Conservation (phyloP, 2,888 invertebrate genomes). For the Hypomecis atomaria region DNA sequence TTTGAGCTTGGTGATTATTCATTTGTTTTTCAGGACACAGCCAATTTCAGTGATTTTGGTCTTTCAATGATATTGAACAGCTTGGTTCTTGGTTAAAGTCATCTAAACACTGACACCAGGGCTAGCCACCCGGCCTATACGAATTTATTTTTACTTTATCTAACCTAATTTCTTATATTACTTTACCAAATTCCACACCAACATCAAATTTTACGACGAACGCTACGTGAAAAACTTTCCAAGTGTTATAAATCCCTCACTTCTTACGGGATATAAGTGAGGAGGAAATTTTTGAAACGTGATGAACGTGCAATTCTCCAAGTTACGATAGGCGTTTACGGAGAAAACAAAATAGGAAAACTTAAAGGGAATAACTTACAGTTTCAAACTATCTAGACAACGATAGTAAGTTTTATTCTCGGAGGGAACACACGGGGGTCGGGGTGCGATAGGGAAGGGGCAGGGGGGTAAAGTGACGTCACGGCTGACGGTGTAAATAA, state of each 20-base stretch:
- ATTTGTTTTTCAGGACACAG: too few species aligned
- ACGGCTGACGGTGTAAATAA: constrained; percentile 82
- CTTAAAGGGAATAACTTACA: constrained; percentile 62
- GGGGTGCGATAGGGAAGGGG: constrained; percentile 40
- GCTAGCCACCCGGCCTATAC: too few species aligned
- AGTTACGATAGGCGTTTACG: constrained; percentile 54
- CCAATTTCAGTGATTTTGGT: too few species aligned
- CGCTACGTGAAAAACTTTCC: constrained; percentile 22
- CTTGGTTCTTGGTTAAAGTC: too few species aligned
- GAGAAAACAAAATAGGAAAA: constrained; percentile 58
- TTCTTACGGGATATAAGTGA: constrained; percentile 25
- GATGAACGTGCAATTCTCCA: constrained; percentile 49
- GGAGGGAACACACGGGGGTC: constrained; percentile 52
- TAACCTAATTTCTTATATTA: constrained; percentile 26
- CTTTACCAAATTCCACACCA: constrained; percentile 19
- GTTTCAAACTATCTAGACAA: constrained; percentile 73
- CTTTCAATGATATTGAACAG: too few species aligned
- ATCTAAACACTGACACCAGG: too few species aligned
- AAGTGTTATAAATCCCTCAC: constrained; percentile 28
- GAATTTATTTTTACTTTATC: too few species aligned
- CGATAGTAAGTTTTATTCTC: constrained; percentile 64
- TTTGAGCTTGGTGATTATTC: too few species aligned
- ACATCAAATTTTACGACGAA: constrained; percentile 20
- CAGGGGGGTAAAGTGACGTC: constrained; percentile 69
- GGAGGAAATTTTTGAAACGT: constrained; percentile 33